Evolutionary conservation across 2,888 invertebrate genomes (phyloP).

Genomic region (Bibio marci): DNA sequence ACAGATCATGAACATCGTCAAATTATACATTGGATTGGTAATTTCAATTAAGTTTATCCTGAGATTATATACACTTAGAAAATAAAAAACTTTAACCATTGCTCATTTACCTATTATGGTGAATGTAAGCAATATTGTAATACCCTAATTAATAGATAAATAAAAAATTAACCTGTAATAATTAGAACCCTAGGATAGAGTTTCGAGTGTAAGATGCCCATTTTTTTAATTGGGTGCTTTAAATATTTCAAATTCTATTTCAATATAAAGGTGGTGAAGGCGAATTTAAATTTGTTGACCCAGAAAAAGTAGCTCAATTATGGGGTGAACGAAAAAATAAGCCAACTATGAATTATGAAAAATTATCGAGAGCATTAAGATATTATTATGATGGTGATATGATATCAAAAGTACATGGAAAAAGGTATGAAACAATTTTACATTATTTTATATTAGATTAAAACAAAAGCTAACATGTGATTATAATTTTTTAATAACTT

Average conservation of each 20-base stretch:
- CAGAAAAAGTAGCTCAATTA: conserved; percentile 68
- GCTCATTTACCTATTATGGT: no score
- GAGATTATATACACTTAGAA: no score
- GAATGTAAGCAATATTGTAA: no score
- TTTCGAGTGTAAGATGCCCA: no score
- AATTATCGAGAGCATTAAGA: conserved; percentile 66
- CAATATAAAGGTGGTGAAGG: conserved; percentile 48
- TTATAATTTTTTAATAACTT: conserved; percentile 13
- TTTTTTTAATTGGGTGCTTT: conserved; percentile 17
- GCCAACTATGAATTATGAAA: conserved; percentile 89
- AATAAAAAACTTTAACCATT: no score
- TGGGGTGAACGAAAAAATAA: conserved; percentile 90
- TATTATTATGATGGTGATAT: conserved; percentile 91
- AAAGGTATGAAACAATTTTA: conserved; percentile 33
- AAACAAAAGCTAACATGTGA: no score
- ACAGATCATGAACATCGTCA: conserved; percentile 62
- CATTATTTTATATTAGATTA: no score
- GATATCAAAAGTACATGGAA: conserved; percentile 77
- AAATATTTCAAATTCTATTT: conserved; percentile 8
- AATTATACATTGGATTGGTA: conserved; percentile 64
- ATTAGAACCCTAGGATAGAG: no score
- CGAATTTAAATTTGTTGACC: conserved; percentile 71
- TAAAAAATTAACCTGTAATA: no score
- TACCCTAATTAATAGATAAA: no score
- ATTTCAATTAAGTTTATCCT: conserved; percentile 10